A percentile compares a stretch with the other conserved stretches of the same genome.
Evolutionary conservation across 2,888 invertebrate species (phyloP).

Genomic region (Vannuccia rotundouncinata): DNA sequence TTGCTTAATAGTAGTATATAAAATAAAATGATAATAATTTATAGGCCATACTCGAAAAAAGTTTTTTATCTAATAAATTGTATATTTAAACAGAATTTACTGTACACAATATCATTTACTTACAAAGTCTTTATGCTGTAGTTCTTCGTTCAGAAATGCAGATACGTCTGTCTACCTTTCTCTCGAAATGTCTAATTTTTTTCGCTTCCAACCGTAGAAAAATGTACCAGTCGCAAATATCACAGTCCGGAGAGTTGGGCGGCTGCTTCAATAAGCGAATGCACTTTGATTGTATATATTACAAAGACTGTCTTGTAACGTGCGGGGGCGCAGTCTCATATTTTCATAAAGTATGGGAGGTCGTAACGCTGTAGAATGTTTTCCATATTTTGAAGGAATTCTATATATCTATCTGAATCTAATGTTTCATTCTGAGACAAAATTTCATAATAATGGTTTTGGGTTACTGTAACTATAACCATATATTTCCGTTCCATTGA

Average conservation of each 20-base stretch:
- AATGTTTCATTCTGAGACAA: slow-evolving; percentile 1
- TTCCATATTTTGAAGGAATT: slow-evolving; percentile 11
- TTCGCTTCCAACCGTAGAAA: slow-evolving; percentile 17
- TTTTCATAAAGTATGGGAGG: slow-evolving; percentile 14
- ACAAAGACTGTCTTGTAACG: slow-evolving; percentile 10
- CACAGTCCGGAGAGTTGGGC: slow-evolving; percentile 15
- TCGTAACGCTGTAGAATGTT: background rate
- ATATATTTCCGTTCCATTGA: slow-evolving; percentile 4
- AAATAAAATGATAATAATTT: too few relatives aligned
- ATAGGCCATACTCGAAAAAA: background rate
- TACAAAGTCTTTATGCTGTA: slow-evolving; percentile 6
- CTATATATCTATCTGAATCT: background rate
- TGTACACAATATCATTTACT: slow-evolving; percentile 21
- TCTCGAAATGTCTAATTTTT: background rate
- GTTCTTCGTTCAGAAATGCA: slow-evolving; percentile 13
- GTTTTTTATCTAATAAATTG: slow-evolving; percentile 12
- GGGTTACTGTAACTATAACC: background rate
- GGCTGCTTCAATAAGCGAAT: slow-evolving; percentile 23
- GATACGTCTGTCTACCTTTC: background rate
- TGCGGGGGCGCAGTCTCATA: background rate
- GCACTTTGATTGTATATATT: slow-evolving; percentile 5
- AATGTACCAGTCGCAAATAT: slow-evolving; percentile 19
- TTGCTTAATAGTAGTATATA: too few relatives aligned
- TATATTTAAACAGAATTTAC: background rate
- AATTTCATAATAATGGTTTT: slow-evolving; percentile 14